Evolutionary conservation across 1,140 invertebrate species (phyloP).

Genomic region (Eulimnadia texana): DNA sequence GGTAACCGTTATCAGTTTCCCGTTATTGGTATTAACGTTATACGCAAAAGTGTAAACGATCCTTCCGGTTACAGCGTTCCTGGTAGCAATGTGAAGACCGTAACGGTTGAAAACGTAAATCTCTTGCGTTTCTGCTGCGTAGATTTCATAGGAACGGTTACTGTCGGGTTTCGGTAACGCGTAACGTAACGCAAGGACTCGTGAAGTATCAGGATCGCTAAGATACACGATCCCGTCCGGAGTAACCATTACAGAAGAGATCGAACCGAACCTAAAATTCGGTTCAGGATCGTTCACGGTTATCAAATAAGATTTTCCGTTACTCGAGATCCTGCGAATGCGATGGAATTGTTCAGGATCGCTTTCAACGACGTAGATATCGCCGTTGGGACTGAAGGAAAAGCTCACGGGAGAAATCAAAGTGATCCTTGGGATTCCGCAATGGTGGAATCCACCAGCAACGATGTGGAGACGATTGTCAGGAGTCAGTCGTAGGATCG

Average conservation of each 20-base stretch:
- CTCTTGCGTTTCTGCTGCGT: conserved; percentile 77
- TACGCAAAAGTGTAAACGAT: conserved; percentile 88
- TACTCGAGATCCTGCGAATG: conserved; percentile 63
- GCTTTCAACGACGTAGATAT: conserved; percentile 87
- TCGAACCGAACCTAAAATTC: not conserved
- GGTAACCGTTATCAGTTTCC: conserved; percentile 26
- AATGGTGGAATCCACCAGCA: conserved; percentile 80
- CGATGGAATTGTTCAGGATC: conserved; percentile 84
- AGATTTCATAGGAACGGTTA: conserved; percentile 77
- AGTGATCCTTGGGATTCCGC: conserved; percentile 37
- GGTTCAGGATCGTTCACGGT: conserved; percentile 30
- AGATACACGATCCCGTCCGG: conserved; percentile 87
- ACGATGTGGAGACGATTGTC: conserved; percentile 67
- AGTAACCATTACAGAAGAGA: conserved; percentile 47
- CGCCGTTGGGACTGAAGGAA: conserved; percentile 79
- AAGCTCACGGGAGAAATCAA: conserved; percentile 42
- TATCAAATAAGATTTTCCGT: conserved; percentile 40
- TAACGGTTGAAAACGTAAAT: conserved; percentile 86
- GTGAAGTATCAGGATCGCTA: conserved; percentile 51
- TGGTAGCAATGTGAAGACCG: conserved; percentile 85
- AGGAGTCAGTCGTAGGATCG: conserved; percentile 78
- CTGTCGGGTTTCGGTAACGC: conserved; percentile 77
- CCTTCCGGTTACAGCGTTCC: conserved; percentile 80
- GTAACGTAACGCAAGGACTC: conserved; percentile 75
- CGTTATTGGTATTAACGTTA: conserved; percentile 90